Evolutionary conservation across 2,113 vertebrate species (phyloP), one percentile per base, ranked within the genome.

Genomic region (Albula goreensis): DNA sequence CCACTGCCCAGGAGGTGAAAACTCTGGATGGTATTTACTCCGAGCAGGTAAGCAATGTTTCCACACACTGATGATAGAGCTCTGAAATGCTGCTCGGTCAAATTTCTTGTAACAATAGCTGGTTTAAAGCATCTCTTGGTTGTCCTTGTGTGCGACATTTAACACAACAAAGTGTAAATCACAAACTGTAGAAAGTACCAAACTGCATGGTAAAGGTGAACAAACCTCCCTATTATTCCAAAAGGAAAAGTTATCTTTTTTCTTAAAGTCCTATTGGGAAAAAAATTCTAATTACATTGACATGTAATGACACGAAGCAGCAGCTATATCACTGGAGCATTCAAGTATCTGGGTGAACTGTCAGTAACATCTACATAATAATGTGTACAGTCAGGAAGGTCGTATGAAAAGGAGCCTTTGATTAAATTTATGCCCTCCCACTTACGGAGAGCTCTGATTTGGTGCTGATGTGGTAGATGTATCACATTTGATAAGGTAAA

Each of bases 1-100:
- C 98, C 0, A 96, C 97, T 0, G 97, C 98, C 41, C 97, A 99
- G 83, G 98, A 99, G 93, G 97, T 99, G 82, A 98, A 98, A 93
- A 98, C 97, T 1, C 86, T 99, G 91, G 98, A 99, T 5, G 97
- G 97, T 15, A 92, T 99, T 87, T 99, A 98, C 88, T 87, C 95
- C 0, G 98, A 99, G 90, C 97, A 99, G 96, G 98, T 99, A 90
- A 93, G 86, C 1, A 1, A 48, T 7, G 13, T 41, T n/a, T 79
- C 78, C 31, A 79, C 60, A 66, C 60, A 66, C 31, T 41, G 31
- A 41, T 41, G 60, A 63, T 22, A 22, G 60, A 22, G 60, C 60
- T 66, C 17, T 66, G 60, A 22, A 3, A 4, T 0, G 15, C 60
- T 66, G 60, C 60, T 66, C 3, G 19, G 60, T 66, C 17, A 66